phyloP scores from a whole-genome alignment of 2,888 invertebrate species.

The Atrina japonica region DNA sequence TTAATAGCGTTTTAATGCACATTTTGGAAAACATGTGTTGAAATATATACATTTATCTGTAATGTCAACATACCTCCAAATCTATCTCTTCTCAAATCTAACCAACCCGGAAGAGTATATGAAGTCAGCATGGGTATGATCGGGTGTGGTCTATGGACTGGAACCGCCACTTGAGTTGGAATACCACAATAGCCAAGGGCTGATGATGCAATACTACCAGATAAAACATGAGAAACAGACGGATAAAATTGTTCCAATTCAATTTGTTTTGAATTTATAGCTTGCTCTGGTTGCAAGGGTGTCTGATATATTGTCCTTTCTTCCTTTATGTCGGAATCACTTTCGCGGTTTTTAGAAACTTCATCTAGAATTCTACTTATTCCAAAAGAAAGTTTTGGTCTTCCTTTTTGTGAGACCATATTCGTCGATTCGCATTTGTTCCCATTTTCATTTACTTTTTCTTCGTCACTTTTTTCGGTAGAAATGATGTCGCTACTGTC shows the following conservation, averaged over 20 bases:
- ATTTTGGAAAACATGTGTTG: too few relatives aligned
- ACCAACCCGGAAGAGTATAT: slow-evolving; percentile 72
- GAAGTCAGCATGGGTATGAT: slow-evolving; percentile 63
- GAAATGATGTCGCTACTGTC: too few relatives aligned
- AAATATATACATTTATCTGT: neutral
- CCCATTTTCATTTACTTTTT: slow-evolving; percentile 8
- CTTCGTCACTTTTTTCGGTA: too few relatives aligned
- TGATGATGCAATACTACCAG: slow-evolving; percentile 22
- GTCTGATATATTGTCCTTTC: neutral
- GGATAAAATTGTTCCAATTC: slow-evolving; percentile 1
- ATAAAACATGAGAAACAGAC: slow-evolving; percentile 1
- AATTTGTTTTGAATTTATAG: slow-evolving; percentile 1
- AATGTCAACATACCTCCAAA: slow-evolving; percentile 69
- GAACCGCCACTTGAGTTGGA: slow-evolving; percentile 65
- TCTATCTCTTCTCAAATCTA: slow-evolving; percentile 75
- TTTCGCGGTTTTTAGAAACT: slow-evolving; percentile 2
- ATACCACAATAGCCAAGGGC: slow-evolving; percentile 37
- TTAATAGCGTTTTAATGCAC: too few relatives aligned
- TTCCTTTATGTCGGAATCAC: slow-evolving; percentile 18
- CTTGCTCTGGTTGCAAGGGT: neutral
- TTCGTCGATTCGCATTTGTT: slow-evolving; percentile 1
- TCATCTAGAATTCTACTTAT: slow-evolving; percentile 65
- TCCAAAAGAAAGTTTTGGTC: slow-evolving; percentile 66
- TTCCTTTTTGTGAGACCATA: slow-evolving; percentile 12
- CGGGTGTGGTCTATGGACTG: slow-evolving; percentile 68